Percentiles rank a stretch among this genome's conserved stretches.
Conservation (phyloP, 2,888 invertebrate species). For the Eudemis profundana region DNA sequence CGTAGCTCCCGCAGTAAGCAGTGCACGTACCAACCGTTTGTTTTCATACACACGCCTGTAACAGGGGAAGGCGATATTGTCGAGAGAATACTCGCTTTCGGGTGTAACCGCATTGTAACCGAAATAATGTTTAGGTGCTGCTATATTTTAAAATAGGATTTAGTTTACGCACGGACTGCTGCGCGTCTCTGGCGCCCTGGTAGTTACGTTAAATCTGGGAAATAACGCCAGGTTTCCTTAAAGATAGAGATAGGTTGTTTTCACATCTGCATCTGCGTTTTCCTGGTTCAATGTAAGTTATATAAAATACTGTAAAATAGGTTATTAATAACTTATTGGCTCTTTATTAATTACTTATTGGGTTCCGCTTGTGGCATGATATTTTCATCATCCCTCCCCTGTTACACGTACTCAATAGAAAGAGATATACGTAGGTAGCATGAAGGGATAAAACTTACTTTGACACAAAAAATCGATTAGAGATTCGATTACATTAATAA, state of each 20-base stretch:
- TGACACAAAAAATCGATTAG: too few relatives aligned
- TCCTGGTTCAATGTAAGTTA: too few relatives aligned
- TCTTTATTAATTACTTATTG: too few relatives aligned
- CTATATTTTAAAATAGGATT: constrained; percentile 42
- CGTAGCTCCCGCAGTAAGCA: constrained; percentile 29
- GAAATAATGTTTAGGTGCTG: constrained; percentile 47
- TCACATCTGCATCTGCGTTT: too few relatives aligned
- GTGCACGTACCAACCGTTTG: constrained; percentile 61
- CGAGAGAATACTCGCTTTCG: constrained; percentile 39
- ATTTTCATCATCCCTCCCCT: too few relatives aligned
- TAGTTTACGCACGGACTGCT: constrained; percentile 18
- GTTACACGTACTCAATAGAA: too few relatives aligned
- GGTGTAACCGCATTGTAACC: constrained; percentile 44
- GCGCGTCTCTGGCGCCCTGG: neutral
- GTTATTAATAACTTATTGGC: too few relatives aligned
- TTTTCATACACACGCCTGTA: constrained; percentile 57
- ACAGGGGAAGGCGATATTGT: constrained; percentile 53
- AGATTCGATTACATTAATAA: too few relatives aligned
- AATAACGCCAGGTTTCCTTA: neutral
- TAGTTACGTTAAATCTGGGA: neutral
- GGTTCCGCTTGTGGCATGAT: too few relatives aligned
- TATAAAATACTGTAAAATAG: too few relatives aligned
- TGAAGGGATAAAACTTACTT: too few relatives aligned
- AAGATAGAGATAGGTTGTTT: neutral
- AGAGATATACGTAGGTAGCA: too few relatives aligned